A percentile compares a stretch with the other conserved stretches of the same genome.
Evolutionary conservation across 2,113 vertebrate species (phyloP).

Genomic region (Sporophila hypoxantha): DNA sequence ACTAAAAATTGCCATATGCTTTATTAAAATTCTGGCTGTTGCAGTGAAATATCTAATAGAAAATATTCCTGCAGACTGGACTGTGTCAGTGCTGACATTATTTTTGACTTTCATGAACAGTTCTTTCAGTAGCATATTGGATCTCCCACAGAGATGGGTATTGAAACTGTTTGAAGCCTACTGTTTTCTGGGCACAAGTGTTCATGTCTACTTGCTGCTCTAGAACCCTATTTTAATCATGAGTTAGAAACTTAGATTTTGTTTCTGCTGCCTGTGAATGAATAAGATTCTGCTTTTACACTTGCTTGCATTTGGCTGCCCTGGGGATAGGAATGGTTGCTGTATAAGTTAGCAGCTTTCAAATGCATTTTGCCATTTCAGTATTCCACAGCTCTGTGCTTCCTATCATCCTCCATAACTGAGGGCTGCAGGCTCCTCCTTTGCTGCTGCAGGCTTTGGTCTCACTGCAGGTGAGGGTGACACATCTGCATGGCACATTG

Average conservation of each 20-base stretch:
- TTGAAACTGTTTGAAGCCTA: not conserved
- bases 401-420: not conserved
- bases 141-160: not conserved
- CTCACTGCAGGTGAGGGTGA: not conserved
- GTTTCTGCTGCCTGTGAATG: not conserved
- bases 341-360: not conserved
- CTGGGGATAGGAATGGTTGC: not conserved
- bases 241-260: not conserved
- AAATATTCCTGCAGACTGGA: not conserved
- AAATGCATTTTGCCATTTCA: fast-evolving
- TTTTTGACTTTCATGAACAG: not conserved
- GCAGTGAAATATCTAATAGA: not conserved
- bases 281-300: not conserved
- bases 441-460: not conserved
- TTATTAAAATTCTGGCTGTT: not conserved
- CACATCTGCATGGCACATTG: not conserved
- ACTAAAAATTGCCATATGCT: not conserved
- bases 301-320: not conserved
- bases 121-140: not conserved
- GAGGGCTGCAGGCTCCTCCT: not conserved
- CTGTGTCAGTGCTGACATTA: not conserved
- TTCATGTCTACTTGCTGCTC: not conserved
- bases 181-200: not conserved
- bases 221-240: not conserved
- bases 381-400: not conserved